Percentiles rank a stretch among this genome's conserved stretches.
Conservation (phyloP, 2,888 invertebrate genomes). For the Plagodis dolabraria region DNA sequence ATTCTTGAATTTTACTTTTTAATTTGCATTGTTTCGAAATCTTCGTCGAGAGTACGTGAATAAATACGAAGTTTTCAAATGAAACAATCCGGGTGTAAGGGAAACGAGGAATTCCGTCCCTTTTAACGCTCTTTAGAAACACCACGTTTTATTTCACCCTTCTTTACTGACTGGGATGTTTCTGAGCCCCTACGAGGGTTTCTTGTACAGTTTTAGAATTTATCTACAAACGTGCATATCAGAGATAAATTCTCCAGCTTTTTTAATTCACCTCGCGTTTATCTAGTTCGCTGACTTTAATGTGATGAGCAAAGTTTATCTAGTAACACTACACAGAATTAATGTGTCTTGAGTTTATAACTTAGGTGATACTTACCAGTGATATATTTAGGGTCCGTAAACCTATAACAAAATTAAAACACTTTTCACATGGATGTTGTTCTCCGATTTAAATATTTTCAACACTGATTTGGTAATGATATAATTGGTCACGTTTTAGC, state of each 20-base stretch:
- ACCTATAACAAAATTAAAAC: no score
- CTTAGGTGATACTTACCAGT: neutral
- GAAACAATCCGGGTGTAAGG: slow-evolving; percentile 22
- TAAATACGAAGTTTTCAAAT: slow-evolving; percentile 34
- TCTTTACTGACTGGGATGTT: slow-evolving; percentile 26
- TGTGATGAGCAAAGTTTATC: slow-evolving; percentile 36
- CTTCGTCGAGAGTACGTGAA: slow-evolving; percentile 20
- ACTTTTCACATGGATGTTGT: no score
- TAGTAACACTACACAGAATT: slow-evolving; percentile 6
- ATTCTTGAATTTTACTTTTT: slow-evolving; percentile 18
- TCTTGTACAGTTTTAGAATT: slow-evolving; percentile 20
- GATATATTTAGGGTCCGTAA: neutral
- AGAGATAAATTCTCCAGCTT: neutral
- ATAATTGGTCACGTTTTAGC: no score
- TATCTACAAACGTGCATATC: slow-evolving; percentile 14
- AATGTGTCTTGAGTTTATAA: slow-evolving; percentile 2
- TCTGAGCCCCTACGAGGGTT: slow-evolving; percentile 31
- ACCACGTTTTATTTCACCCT: slow-evolving; percentile 24
- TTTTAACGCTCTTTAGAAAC: slow-evolving; percentile 29
- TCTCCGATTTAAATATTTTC: no score
- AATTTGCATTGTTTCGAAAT: slow-evolving; percentile 21
- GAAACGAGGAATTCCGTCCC: slow-evolving; percentile 31
- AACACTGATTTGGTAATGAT: no score
- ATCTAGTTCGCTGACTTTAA: slow-evolving; percentile 9
- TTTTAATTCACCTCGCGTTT: slow-evolving; percentile 1